phyloP scores from a whole-genome alignment of 2,888 invertebrate genomes.

The Thecophora atra region DNA sequence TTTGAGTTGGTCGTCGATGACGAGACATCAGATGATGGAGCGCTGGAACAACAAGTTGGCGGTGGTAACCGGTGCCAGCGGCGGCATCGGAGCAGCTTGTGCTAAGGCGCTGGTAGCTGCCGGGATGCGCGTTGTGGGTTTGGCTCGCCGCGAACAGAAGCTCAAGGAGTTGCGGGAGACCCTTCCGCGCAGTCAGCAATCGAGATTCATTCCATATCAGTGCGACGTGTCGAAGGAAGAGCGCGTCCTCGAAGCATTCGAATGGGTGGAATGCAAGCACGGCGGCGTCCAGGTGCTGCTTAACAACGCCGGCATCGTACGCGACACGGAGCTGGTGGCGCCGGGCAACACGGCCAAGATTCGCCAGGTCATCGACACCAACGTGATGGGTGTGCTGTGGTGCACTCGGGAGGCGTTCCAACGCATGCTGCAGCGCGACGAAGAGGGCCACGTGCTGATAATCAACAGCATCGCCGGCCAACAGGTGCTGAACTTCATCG shows the following conservation, averaged over 20 bases:
- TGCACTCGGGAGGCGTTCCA: slow-evolving; percentile 68
- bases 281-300: slow-evolving; percentile 71
- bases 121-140: slow-evolving; percentile 70
- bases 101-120: slow-evolving; percentile 65
- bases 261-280: slow-evolving; percentile 67
- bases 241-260: slow-evolving; percentile 69
- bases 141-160: slow-evolving; percentile 68
- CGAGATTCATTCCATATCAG: slow-evolving; percentile 63
- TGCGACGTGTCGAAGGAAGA: slow-evolving; percentile 71
- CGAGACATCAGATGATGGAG: slow-evolving; percentile 64
- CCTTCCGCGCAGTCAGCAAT: slow-evolving; percentile 53
- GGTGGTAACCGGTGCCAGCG: slow-evolving; percentile 74
- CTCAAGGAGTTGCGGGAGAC: slow-evolving; percentile 55
- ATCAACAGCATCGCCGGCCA: slow-evolving; percentile 66
- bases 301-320: slow-evolving; percentile 69
- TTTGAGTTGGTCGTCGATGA: not conserved
- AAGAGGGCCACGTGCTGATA: slow-evolving; percentile 69
- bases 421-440: slow-evolving; percentile 66
- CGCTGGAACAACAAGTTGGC: slow-evolving; percentile 72
- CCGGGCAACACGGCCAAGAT: slow-evolving; percentile 59
- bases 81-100: slow-evolving; percentile 71
- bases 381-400: slow-evolving; percentile 67
- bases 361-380: slow-evolving; percentile 67
- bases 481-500: slow-evolving; percentile 60
- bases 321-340: slow-evolving; percentile 57